These are phyloP conservation scores for Chrysocyon brachyurus DNA, from an alignment of 2,797 vertebrate genomes.

Conservation along the genomic window DNA sequence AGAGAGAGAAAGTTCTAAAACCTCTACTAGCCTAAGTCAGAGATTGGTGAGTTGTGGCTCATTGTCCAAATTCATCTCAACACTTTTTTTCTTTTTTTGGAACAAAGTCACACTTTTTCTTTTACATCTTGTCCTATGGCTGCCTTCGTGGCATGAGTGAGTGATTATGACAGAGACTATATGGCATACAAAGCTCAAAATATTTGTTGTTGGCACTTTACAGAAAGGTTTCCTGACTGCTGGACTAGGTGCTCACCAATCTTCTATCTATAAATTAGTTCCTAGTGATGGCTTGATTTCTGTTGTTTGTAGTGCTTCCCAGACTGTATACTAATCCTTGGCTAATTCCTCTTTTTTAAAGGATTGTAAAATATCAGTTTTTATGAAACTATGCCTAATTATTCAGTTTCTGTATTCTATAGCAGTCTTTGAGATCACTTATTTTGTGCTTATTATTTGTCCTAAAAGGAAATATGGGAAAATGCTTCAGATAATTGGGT, in stretches of 20 bases:
- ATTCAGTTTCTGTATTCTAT: too few relatives aligned
- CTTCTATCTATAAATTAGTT: slow-evolving; percentile 5
- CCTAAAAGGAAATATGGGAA: too few relatives aligned
- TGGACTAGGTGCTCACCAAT: neutral
- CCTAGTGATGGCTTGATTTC: neutral
- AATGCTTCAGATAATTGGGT: too few relatives aligned
- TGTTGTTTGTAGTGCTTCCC: neutral
- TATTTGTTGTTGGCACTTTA: neutral
- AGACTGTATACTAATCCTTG: neutral
- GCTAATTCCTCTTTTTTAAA: slow-evolving; percentile 43
- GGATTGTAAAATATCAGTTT: slow-evolving; percentile 7
- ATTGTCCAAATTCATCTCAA: neutral
- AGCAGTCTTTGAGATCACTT: too few relatives aligned
- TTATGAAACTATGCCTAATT: neutral
- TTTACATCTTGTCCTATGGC: neutral
- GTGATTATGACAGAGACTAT: neutral
- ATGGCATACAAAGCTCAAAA: neutral
- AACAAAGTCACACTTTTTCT: neutral
- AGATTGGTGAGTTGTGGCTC: neutral
- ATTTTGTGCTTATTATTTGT: too few relatives aligned
- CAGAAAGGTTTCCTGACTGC: neutral
- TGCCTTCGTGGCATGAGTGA: neutral
- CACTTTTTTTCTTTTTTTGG: neutral
- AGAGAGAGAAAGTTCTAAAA: neutral
- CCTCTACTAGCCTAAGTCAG: neutral